These are phyloP conservation scores for Pollimyrus isidori DNA, from an alignment of 2,113 vertebrate species.

Conservation along the genomic window DNA sequence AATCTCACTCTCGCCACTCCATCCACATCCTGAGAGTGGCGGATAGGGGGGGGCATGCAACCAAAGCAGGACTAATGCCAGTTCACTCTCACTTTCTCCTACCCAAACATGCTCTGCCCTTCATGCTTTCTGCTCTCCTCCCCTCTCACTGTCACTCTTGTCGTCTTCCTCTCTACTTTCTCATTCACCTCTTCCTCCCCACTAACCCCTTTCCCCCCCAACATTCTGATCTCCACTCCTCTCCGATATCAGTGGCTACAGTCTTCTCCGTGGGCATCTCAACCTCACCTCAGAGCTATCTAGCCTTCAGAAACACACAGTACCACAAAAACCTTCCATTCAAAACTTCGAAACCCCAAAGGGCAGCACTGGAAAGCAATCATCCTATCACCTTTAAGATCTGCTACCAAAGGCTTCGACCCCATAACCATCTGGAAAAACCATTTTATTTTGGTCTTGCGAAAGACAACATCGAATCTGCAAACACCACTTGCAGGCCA, in stretches of 20 bases:
- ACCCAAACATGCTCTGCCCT: slow-evolving; percentile 3
- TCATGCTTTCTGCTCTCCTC: slow-evolving; percentile 8
- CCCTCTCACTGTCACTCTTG: slow-evolving; percentile 11
- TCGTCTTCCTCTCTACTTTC: slow-evolving; percentile 20
- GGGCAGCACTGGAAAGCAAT: not conserved
- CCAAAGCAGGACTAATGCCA: not conserved
- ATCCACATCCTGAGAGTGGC: not conserved
- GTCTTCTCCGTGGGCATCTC: not conserved
- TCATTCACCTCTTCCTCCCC: slow-evolving; percentile 30
- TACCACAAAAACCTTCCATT: not conserved
- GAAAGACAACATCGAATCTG: not conserved
- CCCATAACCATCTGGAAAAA: not conserved
- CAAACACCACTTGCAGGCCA: not conserved
- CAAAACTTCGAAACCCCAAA: not conserved
- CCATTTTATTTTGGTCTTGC: not conserved
- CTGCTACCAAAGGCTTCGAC: not conserved
- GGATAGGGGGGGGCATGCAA: not conserved
- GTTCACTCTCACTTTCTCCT: not conserved
- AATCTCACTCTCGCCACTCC: not conserved
- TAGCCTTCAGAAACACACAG: not conserved
- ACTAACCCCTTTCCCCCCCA: slow-evolving; percentile 18
- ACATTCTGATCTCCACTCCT: slow-evolving; percentile 10
- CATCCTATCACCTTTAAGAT: not conserved
- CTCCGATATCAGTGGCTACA: slow-evolving; percentile 53
- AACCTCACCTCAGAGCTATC: not conserved